phyloP scores from a whole-genome alignment of 1,140 invertebrate species.

The Pomacea maculata region DNA sequence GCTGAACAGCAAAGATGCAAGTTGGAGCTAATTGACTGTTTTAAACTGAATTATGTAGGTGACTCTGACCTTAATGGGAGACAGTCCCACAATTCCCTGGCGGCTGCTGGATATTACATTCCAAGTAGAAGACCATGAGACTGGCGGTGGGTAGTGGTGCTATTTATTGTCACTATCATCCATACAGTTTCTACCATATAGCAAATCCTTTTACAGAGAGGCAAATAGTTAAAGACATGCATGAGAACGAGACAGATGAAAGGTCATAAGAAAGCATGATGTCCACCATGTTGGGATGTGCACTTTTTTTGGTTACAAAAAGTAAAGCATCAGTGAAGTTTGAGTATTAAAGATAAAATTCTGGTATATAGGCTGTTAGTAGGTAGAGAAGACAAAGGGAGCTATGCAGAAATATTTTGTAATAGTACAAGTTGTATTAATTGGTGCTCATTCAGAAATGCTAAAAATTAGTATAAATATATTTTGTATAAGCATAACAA shows the following conservation, averaged over 20 bases:
- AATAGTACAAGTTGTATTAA: too few relatives aligned
- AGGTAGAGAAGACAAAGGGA: too few relatives aligned
- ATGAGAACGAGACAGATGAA: too few relatives aligned
- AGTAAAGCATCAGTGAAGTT: too few relatives aligned
- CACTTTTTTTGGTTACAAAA: too few relatives aligned
- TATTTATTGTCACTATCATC: not conserved
- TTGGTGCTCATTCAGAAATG: too few relatives aligned
- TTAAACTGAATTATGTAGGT: slow-evolving; percentile 44
- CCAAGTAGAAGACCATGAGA: slow-evolving; percentile 95
- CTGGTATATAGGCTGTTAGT: too few relatives aligned
- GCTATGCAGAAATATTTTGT: too few relatives aligned
- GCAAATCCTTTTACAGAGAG: not conserved
- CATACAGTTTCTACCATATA: not conserved
- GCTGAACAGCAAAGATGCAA: too few relatives aligned
- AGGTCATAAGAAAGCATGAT: not conserved
- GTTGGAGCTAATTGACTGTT: too few relatives aligned
- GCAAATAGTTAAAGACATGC: not conserved
- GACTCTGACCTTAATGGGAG: slow-evolving; percentile 95
- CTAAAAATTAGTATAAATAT: not conserved
- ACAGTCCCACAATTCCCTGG: slow-evolving; percentile 92
- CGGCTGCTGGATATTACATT: slow-evolving; percentile 93
- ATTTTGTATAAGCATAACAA: not conserved
- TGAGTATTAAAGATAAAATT: too few relatives aligned
- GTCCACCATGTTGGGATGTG: too few relatives aligned
- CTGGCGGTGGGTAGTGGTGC: slow-evolving; percentile 75